phyloP scores from a whole-genome alignment of 2,888 invertebrate genomes.

The Amblyjoppa proteus region DNA sequence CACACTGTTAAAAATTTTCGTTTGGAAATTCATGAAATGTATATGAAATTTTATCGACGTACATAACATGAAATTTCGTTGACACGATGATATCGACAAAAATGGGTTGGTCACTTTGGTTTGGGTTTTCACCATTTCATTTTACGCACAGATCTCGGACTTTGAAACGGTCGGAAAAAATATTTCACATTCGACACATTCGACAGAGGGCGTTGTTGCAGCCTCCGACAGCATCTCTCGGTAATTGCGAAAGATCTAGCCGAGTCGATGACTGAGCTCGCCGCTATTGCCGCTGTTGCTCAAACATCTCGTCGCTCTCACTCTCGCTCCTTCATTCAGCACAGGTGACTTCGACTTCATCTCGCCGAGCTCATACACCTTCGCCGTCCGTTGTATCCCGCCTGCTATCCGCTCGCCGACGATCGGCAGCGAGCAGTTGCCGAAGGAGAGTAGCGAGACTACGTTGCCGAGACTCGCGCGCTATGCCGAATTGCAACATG shows the following conservation, averaged over 20 bases:
- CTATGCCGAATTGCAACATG: slow-evolving; percentile 64
- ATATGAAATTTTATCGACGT: no score
- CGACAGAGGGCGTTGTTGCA: slow-evolving; percentile 6
- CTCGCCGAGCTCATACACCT: slow-evolving; percentile 32
- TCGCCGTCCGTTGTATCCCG: slow-evolving; percentile 17
- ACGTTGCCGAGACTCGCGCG: slow-evolving; percentile 10
- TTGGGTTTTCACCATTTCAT: no score
- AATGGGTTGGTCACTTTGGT: no score
- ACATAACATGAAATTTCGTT: no score
- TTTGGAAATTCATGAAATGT: no score
- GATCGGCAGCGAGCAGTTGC: background rate
- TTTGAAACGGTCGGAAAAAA: background rate
- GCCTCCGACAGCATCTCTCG: slow-evolving; percentile 42
- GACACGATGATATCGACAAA: no score
- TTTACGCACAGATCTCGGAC: no score
- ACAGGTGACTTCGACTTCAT: slow-evolving; percentile 42
- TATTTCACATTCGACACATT: background rate
- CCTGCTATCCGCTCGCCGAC: slow-evolving; percentile 23
- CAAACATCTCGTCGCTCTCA: slow-evolving; percentile 50
- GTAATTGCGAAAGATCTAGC: slow-evolving; percentile 59
- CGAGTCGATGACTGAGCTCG: slow-evolving; percentile 44
- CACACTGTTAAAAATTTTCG: no score
- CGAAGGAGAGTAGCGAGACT: slow-evolving; percentile 32
- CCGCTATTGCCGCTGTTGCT: slow-evolving; percentile 45
- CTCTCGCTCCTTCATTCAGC: slow-evolving; percentile 33